A percentile compares a stretch with the other conserved stretches of the same genome.
Evolutionary conservation across 2,888 invertebrate genomes (phyloP).

Genomic region (Philonicus albiceps): DNA sequence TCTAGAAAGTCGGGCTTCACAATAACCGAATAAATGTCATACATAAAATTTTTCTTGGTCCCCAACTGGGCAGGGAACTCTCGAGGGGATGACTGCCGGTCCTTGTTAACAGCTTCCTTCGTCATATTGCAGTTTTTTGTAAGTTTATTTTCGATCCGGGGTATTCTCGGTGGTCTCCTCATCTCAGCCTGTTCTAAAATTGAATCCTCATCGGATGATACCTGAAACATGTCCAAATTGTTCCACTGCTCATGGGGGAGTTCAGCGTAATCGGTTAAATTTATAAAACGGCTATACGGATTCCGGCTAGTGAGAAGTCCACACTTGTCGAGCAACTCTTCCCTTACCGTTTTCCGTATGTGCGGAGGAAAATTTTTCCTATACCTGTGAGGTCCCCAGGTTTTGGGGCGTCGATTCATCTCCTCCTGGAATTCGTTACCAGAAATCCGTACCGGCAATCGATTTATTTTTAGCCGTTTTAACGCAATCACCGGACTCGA

Average conservation of each 20-base stretch:
- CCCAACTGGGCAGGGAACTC: not conserved
- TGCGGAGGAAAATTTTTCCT: not conserved
- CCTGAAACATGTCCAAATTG: slow-evolving; percentile 33
- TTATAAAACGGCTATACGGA: not conserved
- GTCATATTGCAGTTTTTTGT: slow-evolving; percentile 32
- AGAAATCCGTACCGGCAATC: not conserved
- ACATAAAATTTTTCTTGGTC: slow-evolving; percentile 24
- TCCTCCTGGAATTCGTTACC: not conserved
- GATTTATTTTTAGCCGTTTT: slow-evolving; percentile 9
- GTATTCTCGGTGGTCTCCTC: not conserved
- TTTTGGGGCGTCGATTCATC: not conserved
- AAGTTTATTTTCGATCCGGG: slow-evolving; percentile 4
- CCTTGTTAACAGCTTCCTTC: not conserved
- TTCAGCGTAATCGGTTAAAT: not conserved
- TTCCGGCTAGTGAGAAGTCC: not conserved
- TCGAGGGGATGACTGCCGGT: not conserved
- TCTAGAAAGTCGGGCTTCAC: slow-evolving; percentile 7
- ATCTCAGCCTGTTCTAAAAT: not conserved
- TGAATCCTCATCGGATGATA: slow-evolving; percentile 24
- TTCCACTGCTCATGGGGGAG: not conserved
- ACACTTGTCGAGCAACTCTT: not conserved
- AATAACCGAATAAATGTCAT: slow-evolving; percentile 15
- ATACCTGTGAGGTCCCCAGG: not conserved
- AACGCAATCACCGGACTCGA: not conserved
- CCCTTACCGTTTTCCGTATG: not conserved